Conservation (phyloP, 2,113 vertebrate species). For the Neolamprologus ventralis region DNA sequence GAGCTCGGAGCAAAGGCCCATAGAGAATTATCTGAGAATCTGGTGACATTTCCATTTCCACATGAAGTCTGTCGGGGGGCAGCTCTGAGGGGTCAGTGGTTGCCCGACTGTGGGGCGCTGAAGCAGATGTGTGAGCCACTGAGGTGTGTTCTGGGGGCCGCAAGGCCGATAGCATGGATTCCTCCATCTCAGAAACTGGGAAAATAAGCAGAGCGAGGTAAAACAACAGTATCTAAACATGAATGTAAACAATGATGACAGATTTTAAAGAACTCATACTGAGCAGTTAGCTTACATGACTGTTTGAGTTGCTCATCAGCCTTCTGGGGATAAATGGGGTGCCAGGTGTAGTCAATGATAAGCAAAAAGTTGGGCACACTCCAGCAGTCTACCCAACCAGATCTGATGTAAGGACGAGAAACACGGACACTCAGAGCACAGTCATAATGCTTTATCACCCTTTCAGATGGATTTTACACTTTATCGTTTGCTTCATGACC, state of each 20-base stretch:
- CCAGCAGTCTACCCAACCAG: constrained; percentile 98
- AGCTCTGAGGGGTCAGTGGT: constrained; percentile 87
- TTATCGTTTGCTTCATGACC: constrained; percentile 36
- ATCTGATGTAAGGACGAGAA: constrained; percentile 61
- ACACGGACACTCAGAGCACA: neutral
- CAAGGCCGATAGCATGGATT: constrained; percentile 87
- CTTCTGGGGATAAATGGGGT: constrained; percentile 96
- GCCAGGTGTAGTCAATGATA: constrained; percentile 95
- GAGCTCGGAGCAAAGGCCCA: constrained; percentile 85
- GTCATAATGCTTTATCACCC: neutral
- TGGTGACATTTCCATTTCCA: constrained; percentile 92
- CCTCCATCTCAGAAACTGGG: constrained; percentile 93
- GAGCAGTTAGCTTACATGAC: constrained; percentile 75
- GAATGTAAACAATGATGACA: neutral
- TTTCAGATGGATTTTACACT: constrained; percentile 21
- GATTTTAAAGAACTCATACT: neutral
- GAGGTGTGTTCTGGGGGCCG: constrained; percentile 76
- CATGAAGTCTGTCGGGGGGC: constrained; percentile 86
- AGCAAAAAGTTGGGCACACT: constrained; percentile 90
- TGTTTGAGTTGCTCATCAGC: constrained; percentile 93
- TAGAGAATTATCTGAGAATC: constrained; percentile 93
- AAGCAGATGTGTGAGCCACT: constrained; percentile 62
- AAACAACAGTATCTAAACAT: neutral
- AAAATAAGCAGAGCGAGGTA: neutral
- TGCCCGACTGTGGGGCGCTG: constrained; percentile 52